Percentiles rank a stretch among this genome's conserved stretches.
Conservation (phyloP, 1,140 invertebrate species). For the Neelides sp. region DNA sequence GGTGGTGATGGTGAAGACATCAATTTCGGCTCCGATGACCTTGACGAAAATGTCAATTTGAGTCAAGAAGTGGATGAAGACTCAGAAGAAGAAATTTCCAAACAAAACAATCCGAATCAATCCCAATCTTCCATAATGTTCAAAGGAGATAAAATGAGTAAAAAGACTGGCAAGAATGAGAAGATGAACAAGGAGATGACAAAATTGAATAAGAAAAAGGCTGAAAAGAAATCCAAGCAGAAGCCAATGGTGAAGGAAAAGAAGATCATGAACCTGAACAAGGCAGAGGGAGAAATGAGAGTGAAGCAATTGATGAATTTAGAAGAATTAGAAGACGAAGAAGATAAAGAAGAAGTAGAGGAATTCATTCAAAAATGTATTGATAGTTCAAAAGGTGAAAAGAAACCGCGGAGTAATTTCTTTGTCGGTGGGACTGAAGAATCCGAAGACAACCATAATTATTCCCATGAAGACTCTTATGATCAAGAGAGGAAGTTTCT, state of each 20-base stretch:
- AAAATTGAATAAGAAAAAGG: constrained; percentile 11
- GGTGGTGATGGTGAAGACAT: no score
- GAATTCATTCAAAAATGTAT: background rate
- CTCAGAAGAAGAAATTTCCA: background rate
- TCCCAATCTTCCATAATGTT: background rate
- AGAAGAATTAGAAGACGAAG: constrained; percentile 15
- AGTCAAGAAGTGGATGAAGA: no score
- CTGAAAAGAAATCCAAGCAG: constrained; percentile 10
- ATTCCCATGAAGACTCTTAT: no score
- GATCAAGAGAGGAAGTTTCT: no score
- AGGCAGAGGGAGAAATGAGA: constrained; percentile 18
- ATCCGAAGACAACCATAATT: background rate
- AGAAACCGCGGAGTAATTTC: constrained; percentile 24
- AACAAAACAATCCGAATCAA: background rate
- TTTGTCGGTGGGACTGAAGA: constrained; percentile 28
- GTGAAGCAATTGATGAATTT: constrained; percentile 19
- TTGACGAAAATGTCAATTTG: no score
- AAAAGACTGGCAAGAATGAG: background rate
- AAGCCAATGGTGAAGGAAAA: constrained; percentile 5
- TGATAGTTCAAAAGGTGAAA: background rate
- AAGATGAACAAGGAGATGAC: background rate
- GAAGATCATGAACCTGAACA: constrained; percentile 11
- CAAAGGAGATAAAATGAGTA: background rate
- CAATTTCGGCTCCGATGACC: no score
- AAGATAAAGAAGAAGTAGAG: background rate